phyloP scores from a whole-genome alignment of 2,888 invertebrate genomes.

The Punctoribates punctum region DNA sequence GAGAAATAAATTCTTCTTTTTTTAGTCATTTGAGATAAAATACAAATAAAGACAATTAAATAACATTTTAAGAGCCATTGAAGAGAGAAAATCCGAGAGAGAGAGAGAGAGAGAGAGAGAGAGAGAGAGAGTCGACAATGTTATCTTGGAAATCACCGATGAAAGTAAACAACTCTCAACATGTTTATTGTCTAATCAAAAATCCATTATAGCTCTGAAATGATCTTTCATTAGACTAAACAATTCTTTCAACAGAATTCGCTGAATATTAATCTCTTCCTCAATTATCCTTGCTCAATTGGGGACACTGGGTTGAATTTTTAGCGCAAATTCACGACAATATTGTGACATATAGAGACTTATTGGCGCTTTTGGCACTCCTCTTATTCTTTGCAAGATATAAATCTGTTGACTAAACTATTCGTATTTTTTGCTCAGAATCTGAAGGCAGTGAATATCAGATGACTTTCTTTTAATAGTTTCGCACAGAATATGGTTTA shows the following conservation, averaged over 20 bases:
- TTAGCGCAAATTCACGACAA: too few relatives aligned
- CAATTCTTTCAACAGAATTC: neutral
- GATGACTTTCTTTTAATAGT: neutral
- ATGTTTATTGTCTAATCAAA: neutral
- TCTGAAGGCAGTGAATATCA: too few relatives aligned
- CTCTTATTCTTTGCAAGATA: too few relatives aligned
- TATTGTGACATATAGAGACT: too few relatives aligned
- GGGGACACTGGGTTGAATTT: too few relatives aligned
- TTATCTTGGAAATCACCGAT: neutral
- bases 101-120: too few relatives aligned
- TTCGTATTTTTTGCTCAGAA: too few relatives aligned
- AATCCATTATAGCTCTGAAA: neutral
- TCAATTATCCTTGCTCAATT: too few relatives aligned
- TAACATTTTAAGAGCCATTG: neutral
- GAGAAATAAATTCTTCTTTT: neutral
- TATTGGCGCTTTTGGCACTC: too few relatives aligned
- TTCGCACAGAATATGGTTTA: neutral
- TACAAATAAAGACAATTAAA: neutral
- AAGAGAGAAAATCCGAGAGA: too few relatives aligned
- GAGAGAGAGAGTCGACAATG: too few relatives aligned
- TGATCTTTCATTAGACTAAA: neutral
- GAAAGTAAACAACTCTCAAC: neutral
- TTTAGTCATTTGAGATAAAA: neutral
- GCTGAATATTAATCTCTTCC: neutral
- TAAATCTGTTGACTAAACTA: too few relatives aligned